phyloP scores from a whole-genome alignment of 2,888 invertebrate genomes.

The Bimastos eiseni region DNA sequence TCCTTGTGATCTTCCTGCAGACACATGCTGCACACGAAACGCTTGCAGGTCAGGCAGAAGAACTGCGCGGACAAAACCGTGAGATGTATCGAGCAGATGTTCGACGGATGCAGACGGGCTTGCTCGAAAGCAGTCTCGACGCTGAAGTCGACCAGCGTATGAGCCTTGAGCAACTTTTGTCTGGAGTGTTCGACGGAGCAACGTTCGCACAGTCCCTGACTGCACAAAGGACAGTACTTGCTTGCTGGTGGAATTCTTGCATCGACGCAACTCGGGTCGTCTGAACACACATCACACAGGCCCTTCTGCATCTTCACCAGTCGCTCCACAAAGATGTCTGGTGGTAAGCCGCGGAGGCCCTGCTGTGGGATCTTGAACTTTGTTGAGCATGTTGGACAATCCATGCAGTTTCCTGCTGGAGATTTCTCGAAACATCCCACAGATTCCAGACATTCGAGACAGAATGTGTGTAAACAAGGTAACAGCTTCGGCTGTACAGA shows the following conservation, averaged over 20 bases:
- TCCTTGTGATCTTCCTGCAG: background rate
- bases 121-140: background rate
- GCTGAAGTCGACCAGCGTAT: background rate
- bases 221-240: background rate
- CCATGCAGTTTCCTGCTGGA: background rate
- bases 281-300: background rate
- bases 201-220: constrained; percentile 17
- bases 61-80: background rate
- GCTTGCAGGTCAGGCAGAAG: background rate
- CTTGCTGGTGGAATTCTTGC: background rate
- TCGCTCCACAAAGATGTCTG: constrained; percentile 3
- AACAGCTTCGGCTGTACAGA: constrained; percentile 27
- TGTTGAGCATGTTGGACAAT: background rate
- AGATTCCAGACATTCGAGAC: background rate
- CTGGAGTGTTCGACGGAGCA: background rate
- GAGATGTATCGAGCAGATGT: background rate
- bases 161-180: background rate
- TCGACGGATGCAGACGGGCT: background rate
- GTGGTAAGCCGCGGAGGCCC: background rate
- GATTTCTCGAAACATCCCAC: background rate
- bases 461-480: background rate
- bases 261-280: background rate
- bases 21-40: background rate
- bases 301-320: background rate
- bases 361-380: background rate